A percentile compares a stretch with the other conserved stretches of the same genome.
Conservation (phyloP, 2,797 vertebrate species). For the Periparus ater region DNA sequence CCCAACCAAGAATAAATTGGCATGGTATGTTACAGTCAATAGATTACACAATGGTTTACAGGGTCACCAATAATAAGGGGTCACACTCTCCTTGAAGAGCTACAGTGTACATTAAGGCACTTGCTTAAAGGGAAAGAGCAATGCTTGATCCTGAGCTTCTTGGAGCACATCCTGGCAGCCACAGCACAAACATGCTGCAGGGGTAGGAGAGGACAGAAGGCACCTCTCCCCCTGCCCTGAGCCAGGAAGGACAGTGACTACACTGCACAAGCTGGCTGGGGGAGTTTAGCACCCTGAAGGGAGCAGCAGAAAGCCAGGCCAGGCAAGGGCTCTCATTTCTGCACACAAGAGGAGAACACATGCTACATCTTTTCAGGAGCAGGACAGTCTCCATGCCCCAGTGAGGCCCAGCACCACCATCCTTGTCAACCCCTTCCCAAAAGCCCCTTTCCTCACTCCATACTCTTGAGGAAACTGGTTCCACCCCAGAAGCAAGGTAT, state of each 20-base stretch:
- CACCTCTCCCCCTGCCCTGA: neutral
- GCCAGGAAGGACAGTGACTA: neutral
- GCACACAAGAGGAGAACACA: neutral
- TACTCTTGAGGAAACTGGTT: neutral
- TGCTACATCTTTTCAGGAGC: neutral
- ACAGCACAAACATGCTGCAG: neutral
- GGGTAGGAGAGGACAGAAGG: neutral
- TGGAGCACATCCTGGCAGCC: neutral
- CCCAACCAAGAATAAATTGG: conserved; percentile 53
- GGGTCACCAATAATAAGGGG: conserved; percentile 48
- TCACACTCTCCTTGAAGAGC: conserved; percentile 17
- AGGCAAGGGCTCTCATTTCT: neutral
- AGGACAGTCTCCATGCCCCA: neutral
- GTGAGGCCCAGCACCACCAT: neutral
- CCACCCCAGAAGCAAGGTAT: neutral
- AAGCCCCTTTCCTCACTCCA: neutral
- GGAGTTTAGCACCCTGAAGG: neutral
- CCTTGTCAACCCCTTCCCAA: neutral
- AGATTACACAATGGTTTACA: conserved; percentile 63
- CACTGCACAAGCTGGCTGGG: neutral
- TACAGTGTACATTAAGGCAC: neutral
- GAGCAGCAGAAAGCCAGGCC: neutral
- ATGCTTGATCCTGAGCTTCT: neutral
- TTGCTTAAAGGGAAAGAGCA: neutral
- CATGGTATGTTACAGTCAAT: conserved; percentile 49